These are phyloP conservation scores for Rachycentron canadum DNA, from an alignment of 2,797 vertebrate genomes.

Conservation along the genomic window DNA sequence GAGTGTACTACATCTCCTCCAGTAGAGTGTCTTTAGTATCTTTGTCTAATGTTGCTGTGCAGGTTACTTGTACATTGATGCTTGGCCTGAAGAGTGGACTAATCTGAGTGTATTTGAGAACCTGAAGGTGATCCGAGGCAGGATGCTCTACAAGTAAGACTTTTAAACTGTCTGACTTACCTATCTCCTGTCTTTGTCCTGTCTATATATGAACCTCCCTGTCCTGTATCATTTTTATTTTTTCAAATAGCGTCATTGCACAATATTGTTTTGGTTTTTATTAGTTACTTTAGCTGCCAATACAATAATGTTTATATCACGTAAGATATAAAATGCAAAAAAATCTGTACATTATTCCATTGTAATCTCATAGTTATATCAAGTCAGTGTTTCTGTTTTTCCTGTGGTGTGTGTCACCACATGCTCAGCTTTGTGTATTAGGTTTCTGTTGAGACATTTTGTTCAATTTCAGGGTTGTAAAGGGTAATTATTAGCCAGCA, in stretches of 20 bases:
- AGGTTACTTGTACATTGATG: constrained; percentile 95
- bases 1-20: neutral
- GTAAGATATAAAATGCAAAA: neutral
- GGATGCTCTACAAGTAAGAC: constrained; percentile 92
- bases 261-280: too few relatives aligned
- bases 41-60: constrained; percentile 28
- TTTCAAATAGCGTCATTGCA: too few relatives aligned
- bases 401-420: constrained; percentile 10
- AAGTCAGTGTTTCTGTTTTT: neutral
- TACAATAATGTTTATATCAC: neutral
- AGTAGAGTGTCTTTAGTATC: neutral
- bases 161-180: neutral
- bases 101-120: constrained; percentile 93
- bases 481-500: constrained; percentile 80
- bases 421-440: constrained; percentile 6
- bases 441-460: constrained; percentile 37
- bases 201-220: neutral
- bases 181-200: neutral
- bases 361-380: neutral
- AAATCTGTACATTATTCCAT: neutral
- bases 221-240: neutral
- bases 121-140: constrained; percentile 92
- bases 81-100: constrained; percentile 87
- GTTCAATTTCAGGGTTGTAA: constrained; percentile 64
- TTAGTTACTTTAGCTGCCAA: neutral